Conservation (phyloP, 92 coral and sea anemone species). For the Galaxea fascicularis region DNA sequence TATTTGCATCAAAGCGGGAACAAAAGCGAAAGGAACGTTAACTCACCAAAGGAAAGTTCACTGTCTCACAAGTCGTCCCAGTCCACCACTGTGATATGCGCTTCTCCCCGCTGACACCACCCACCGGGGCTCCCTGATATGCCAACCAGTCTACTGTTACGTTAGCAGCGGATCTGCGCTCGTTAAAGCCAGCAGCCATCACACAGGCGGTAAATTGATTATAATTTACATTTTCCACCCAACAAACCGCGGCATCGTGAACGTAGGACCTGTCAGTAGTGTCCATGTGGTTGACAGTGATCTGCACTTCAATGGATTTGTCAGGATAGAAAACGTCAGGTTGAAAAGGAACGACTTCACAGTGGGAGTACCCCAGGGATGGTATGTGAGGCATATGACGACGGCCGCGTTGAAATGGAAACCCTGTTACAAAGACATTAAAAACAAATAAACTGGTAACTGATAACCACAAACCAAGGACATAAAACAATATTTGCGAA, state of each 20-base stretch:
- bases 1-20: no score
- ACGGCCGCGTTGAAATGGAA: conserved; percentile 55
- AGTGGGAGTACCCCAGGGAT: conserved; percentile 3
- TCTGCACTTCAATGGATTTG: conserved; percentile 7
- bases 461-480: no score
- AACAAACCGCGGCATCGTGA: conserved; percentile 57
- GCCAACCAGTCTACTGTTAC: conserved; percentile 68
- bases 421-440: background rate
- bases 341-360: conserved; percentile 41
- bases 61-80: conserved; percentile 56
- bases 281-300: conserved; percentile 62
- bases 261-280: conserved; percentile 38
- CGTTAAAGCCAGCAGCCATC: conserved; percentile 53
- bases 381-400: background rate
- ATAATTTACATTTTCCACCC: conserved; percentile 56
- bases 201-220: conserved; percentile 49
- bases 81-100: conserved; percentile 69
- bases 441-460: background rate
- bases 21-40: background rate
- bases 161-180: conserved; percentile 22
- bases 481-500: no score
- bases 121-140: conserved; percentile 68
- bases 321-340: conserved; percentile 64
- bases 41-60: conserved; percentile 47
- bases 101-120: conserved; percentile 52